Evolutionary conservation across 2,888 invertebrate genomes (phyloP).

Genomic region (Luperina testacea): DNA sequence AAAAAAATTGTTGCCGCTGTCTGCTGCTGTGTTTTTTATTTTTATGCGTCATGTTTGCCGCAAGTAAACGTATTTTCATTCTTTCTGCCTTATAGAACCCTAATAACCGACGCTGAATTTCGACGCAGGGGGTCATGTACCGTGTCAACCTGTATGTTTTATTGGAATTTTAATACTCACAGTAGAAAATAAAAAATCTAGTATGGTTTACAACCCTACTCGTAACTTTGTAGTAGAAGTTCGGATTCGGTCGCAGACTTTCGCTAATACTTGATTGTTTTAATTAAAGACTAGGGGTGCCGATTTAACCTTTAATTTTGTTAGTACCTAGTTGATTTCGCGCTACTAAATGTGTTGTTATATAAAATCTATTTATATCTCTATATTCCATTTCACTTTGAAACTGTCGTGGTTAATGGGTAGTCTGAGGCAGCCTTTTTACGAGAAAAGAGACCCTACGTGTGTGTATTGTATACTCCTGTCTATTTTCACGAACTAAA

Average conservation of each 20-base stretch:
- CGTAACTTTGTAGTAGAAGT: slow-evolving; percentile 12
- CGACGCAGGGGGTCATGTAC: no score
- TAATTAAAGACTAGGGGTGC: slow-evolving; percentile 51
- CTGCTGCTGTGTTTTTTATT: no score
- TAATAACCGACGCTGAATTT: no score
- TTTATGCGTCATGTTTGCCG: no score
- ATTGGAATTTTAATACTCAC: neutral
- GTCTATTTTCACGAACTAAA: neutral
- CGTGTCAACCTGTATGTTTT: neutral
- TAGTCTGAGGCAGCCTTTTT: neutral
- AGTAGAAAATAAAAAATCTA: neutral
- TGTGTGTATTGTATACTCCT: neutral
- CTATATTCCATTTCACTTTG: neutral
- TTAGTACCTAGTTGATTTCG: slow-evolving; percentile 34
- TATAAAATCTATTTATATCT: neutral
- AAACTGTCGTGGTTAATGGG: neutral
- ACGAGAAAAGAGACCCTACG: neutral
- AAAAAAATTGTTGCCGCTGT: no score
- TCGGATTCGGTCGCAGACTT: slow-evolving; percentile 38
- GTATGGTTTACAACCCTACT: slow-evolving; percentile 21
- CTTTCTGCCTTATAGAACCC: no score
- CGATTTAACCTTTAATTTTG: slow-evolving; percentile 32
- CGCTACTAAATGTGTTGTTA: slow-evolving; percentile 1
- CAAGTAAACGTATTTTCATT: no score
- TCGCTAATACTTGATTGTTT: slow-evolving; percentile 51